Percentiles rank a stretch among this genome's conserved stretches.
Conservation (phyloP, 2,113 vertebrate genomes). For the Tauraco erythrolophus region DNA sequence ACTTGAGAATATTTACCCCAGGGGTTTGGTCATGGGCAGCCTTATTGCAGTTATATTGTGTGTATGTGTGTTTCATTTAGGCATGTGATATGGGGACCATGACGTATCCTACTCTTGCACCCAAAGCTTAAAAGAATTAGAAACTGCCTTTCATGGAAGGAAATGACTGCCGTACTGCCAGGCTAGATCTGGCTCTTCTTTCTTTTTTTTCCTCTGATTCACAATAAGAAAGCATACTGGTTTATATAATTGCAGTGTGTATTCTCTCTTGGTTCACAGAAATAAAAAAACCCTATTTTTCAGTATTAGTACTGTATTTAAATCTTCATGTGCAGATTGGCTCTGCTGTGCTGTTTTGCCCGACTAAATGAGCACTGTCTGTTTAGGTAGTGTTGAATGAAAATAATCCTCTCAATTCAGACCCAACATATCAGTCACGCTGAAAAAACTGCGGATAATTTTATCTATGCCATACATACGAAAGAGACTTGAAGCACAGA, state of each 20-base stretch:
- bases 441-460: constrained; percentile 22
- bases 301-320: neutral
- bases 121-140: neutral
- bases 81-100: neutral
- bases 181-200: neutral
- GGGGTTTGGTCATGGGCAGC: neutral
- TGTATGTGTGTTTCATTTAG: neutral
- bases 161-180: neutral
- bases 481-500: constrained; percentile 52
- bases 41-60: neutral
- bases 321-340: neutral
- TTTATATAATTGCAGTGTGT: neutral
- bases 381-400: constrained; percentile 53
- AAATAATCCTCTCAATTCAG: constrained; percentile 55
- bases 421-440: constrained; percentile 45
- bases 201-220: neutral
- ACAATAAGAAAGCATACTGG: neutral
- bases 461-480: neutral
- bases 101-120: neutral
- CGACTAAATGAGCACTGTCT: constrained; percentile 12
- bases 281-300: neutral
- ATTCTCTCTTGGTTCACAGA: neutral
- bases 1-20: neutral
- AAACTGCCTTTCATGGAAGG: neutral
- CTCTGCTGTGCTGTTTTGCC: neutral